Percentiles rank a stretch among this genome's conserved stretches.
phyloP scores from a whole-genome alignment of 2,888 invertebrate genomes.

The Tupiocoris notatus region DNA sequence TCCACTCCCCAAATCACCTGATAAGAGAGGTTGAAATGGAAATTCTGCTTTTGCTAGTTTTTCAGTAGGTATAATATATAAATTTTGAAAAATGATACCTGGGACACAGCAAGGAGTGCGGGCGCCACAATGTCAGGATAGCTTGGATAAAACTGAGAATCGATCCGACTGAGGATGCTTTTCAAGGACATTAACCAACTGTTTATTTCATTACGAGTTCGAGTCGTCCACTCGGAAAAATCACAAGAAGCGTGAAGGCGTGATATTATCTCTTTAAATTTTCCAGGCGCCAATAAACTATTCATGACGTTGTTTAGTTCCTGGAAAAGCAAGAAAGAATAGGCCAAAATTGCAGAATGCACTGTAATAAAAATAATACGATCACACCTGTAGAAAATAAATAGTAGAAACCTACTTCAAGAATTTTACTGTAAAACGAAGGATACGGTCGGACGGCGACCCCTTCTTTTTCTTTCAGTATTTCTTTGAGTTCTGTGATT shows the following conservation, averaged over 20 bases:
- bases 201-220: slow-evolving; percentile 55
- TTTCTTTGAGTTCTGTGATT: slow-evolving; percentile 54
- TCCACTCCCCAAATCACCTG: slow-evolving; percentile 38
- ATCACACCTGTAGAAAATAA: neutral
- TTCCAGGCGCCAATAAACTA: slow-evolving; percentile 50
- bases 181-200: slow-evolving; percentile 60
- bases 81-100: slow-evolving; percentile 55
- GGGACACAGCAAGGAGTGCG: slow-evolving; percentile 65
- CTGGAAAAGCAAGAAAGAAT: slow-evolving; percentile 54
- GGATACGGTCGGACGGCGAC: slow-evolving; percentile 61
- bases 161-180: slow-evolving; percentile 60
- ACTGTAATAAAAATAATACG: neutral
- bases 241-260: slow-evolving; percentile 10
- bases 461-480: slow-evolving; percentile 57
- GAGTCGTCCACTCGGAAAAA: slow-evolving; percentile 43
- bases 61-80: too few species aligned
- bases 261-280: slow-evolving; percentile 34
- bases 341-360: neutral
- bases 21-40: too few species aligned
- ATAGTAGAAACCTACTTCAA: slow-evolving; percentile 55
- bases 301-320: slow-evolving; percentile 58
- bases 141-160: slow-evolving; percentile 61
- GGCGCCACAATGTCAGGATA: slow-evolving; percentile 79
- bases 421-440: slow-evolving; percentile 58
- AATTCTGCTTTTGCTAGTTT: too few species aligned